These are phyloP conservation scores for Oreochromis spilurus DNA, from an alignment of 2,113 vertebrate genomes.

Conservation along the genomic window DNA sequence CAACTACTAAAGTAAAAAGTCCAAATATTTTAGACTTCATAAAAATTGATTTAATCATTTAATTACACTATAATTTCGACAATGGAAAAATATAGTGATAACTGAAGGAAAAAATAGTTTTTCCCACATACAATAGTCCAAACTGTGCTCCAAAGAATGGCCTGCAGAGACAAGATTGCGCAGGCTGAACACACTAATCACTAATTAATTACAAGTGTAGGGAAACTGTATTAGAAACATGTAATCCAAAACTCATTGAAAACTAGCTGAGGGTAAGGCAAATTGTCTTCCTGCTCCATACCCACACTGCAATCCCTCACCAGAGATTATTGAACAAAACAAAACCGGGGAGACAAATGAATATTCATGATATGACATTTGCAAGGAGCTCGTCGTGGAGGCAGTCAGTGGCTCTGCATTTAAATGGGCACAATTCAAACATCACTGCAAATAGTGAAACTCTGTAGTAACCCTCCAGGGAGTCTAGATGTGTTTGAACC, in stretches of 20 bases:
- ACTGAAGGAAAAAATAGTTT: not conserved
- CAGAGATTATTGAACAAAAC: constrained; percentile 43
- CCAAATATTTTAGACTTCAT: not conserved
- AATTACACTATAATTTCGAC: not conserved
- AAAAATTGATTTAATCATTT: not conserved
- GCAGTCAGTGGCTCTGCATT: constrained; percentile 55
- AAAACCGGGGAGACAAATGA: constrained; percentile 47
- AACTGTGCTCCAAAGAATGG: not conserved
- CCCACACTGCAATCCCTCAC: constrained; percentile 1
- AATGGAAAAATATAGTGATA: not conserved
- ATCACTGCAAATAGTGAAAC: constrained; percentile 53
- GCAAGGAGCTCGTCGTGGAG: constrained; percentile 34
- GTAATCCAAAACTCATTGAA: constrained; percentile 22
- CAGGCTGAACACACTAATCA: constrained; percentile 29
- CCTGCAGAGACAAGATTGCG: not conserved
- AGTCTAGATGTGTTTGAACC: constrained; percentile 51
- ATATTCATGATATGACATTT: constrained; percentile 69
- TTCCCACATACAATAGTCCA: not conserved
- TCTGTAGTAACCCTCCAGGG: constrained; percentile 33
- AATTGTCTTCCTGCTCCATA: not conserved
- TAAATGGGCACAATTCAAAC: constrained; percentile 54
- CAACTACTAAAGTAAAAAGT: not conserved
- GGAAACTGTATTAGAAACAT: constrained; percentile 15
- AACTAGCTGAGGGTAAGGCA: not conserved
- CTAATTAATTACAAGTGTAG: constrained; percentile 32